A percentile compares a stretch with the other conserved stretches of the same genome.
Evolutionary conservation across 2,888 invertebrate species (phyloP).

Genomic region (Sminthurinus aureus): DNA sequence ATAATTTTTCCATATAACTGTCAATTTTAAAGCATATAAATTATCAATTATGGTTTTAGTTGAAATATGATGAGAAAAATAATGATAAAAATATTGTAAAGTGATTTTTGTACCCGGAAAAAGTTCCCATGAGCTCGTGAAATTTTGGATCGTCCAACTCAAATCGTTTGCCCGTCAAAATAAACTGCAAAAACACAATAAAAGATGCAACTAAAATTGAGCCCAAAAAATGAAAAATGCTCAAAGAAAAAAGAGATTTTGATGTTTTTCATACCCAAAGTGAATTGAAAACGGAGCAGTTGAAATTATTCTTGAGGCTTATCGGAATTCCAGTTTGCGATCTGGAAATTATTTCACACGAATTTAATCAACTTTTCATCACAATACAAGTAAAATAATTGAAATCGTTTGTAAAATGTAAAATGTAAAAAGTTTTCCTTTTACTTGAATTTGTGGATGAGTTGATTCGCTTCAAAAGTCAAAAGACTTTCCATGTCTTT

Average conservation of each 20-base stretch:
- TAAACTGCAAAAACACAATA: conserved; percentile 22
- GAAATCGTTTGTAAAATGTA: too few species aligned
- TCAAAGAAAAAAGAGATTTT: neutral
- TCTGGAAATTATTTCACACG: conserved; percentile 39
- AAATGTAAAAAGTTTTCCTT: too few species aligned
- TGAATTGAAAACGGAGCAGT: conserved; percentile 54
- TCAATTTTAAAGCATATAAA: neutral
- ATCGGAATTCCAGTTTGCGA: conserved; percentile 45
- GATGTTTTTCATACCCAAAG: conserved; percentile 39
- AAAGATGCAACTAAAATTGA: neutral
- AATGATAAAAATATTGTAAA: neutral
- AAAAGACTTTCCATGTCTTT: conserved; percentile 53
- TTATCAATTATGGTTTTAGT: neutral
- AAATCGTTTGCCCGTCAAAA: conserved; percentile 49
- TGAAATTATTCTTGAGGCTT: conserved; percentile 44
- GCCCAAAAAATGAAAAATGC: neutral
- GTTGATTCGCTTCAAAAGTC: conserved; percentile 47
- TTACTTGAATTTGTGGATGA: conserved; percentile 43
- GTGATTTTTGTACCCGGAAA: conserved; percentile 2
- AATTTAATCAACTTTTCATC: too few species aligned
- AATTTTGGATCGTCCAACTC: conserved; percentile 51
- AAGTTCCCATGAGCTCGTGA: conserved; percentile 35
- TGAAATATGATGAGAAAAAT: neutral
- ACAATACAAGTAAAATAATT: too few species aligned
- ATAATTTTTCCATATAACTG: neutral